Conservation (phyloP, 2,888 invertebrate genomes). For the Epinotia ramella region DNA sequence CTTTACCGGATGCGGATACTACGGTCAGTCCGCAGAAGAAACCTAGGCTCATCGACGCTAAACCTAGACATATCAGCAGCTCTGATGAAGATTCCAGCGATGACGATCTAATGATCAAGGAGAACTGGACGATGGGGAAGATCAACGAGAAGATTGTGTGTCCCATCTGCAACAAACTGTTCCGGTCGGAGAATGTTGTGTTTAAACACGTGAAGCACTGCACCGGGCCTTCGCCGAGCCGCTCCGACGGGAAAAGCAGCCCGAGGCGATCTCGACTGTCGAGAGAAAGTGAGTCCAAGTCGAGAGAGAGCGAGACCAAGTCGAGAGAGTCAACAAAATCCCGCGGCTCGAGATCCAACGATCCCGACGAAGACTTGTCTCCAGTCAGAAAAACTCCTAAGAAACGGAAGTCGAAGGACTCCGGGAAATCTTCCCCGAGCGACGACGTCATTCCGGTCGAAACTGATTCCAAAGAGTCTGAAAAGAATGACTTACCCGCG, state of each 20-base stretch:
- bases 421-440: conserved; percentile 56
- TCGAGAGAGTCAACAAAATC: conserved; percentile 2
- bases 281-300: conserved; percentile 58
- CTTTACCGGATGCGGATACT: conserved; percentile 67
- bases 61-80: conserved; percentile 60
- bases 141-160: conserved; percentile 82
- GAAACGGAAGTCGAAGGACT: conserved; percentile 67
- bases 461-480: conserved; percentile 61
- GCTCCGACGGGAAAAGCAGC: conserved; percentile 71
- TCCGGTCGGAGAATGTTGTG: conserved; percentile 81
- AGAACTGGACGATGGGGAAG: conserved; percentile 84
- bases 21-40: conserved; percentile 72
- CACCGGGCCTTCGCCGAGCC: conserved; percentile 77
- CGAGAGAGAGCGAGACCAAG: conserved; percentile 64
- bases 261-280: conserved; percentile 30
- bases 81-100: conserved; percentile 64
- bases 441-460: conserved; percentile 70
- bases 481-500: conserved; percentile 56
- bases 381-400: conserved; percentile 55
- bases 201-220: conserved; percentile 84
- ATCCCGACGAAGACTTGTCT: conserved; percentile 43
- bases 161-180: conserved; percentile 80
- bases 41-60: conserved; percentile 68
- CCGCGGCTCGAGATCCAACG: conserved; percentile 8
- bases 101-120: conserved; percentile 65